These are phyloP conservation scores for Sinodicranocentrus sp. DNA, from an alignment of 2,888 invertebrate species.

Conservation along the genomic window DNA sequence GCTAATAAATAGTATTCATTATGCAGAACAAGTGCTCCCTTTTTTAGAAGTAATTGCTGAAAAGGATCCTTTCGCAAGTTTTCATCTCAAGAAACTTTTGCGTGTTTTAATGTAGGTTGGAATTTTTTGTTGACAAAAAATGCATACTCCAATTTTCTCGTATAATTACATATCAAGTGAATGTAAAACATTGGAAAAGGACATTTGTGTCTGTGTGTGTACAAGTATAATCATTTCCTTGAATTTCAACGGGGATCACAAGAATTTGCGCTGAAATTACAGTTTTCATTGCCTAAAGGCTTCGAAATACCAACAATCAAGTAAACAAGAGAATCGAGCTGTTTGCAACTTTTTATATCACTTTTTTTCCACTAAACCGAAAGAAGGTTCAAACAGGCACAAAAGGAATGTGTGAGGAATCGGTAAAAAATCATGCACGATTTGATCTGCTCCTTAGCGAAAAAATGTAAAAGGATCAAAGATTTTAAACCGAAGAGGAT, in stretches of 20 bases:
- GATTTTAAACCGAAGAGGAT: background rate
- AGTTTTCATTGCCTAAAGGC: slow-evolving; percentile 44
- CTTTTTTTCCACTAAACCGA: background rate
- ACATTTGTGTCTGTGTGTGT: no score
- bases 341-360: background rate
- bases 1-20: background rate
- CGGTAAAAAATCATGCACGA: slow-evolving; percentile 39
- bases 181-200: no score
- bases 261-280: slow-evolving; percentile 48
- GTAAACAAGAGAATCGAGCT: background rate
- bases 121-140: background rate
- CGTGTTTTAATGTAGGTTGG: background rate
- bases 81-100: background rate
- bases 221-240: slow-evolving; percentile 1
- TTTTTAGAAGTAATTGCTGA: background rate
- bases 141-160: background rate
- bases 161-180: background rate
- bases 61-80: no score
- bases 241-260: background rate
- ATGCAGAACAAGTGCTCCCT: background rate
- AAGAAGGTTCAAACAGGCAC: slow-evolving; percentile 1
- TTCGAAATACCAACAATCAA: background rate
- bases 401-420: slow-evolving; percentile 21
- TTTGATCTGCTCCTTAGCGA: slow-evolving; percentile 35
- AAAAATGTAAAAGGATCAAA: slow-evolving; percentile 18